Evolutionary conservation across 2,113 vertebrate species (phyloP).

Genomic region (Malaclemys terrapin): DNA sequence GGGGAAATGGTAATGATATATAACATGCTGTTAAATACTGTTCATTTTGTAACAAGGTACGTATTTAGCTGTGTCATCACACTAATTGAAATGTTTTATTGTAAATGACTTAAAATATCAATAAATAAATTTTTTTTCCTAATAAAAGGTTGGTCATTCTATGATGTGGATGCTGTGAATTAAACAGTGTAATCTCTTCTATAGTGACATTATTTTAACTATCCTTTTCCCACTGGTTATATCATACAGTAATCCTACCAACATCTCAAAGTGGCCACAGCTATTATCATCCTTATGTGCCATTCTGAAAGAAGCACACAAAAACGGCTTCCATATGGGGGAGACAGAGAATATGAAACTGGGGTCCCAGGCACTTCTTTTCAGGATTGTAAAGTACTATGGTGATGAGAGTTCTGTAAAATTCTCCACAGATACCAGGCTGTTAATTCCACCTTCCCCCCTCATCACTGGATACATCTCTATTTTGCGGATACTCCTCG

Average conservation of each 20-base stretch:
- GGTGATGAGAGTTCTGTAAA: not conserved
- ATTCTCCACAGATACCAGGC: not conserved
- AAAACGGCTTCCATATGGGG: not conserved
- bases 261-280: not conserved
- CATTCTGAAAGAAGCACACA: not conserved
- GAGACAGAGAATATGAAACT: not conserved
- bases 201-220: not conserved
- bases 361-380: not conserved
- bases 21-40: not conserved
- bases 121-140: not conserved
- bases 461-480: not conserved
- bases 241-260: not conserved
- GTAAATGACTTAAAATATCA: not conserved
- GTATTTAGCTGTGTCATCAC: not conserved
- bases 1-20: rapidly evolving
- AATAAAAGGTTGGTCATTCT: not conserved
- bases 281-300: not conserved
- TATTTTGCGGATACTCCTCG: not conserved
- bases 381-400: not conserved
- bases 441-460: not conserved
- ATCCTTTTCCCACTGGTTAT: not conserved
- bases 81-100: not conserved
- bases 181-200: not conserved
- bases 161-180: not conserved
- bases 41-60: not conserved